Conservation (phyloP, 2,888 invertebrate species). For the Dicroscelio sp. region DNA sequence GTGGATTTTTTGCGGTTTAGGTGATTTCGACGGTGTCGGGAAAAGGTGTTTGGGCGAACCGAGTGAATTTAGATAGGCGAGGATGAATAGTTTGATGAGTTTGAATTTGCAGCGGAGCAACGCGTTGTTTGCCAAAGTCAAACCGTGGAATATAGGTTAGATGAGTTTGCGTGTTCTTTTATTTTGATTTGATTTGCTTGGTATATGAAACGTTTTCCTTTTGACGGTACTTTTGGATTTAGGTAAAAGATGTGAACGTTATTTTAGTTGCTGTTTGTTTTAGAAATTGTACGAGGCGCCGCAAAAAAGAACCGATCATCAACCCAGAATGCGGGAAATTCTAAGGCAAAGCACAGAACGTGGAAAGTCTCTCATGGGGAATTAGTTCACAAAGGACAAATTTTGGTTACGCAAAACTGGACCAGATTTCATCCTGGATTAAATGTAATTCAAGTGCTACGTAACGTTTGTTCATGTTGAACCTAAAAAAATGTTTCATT, state of each 20-base stretch:
- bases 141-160: constrained; percentile 61
- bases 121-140: constrained; percentile 42
- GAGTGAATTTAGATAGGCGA: no score
- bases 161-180: not conserved
- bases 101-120: not conserved
- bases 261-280: not conserved
- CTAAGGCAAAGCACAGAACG: constrained; percentile 95
- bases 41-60: no score
- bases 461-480: no score
- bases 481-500: no score
- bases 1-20: no score
- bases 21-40: no score
- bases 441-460: constrained; percentile 94
- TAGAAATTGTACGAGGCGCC: constrained; percentile 92
- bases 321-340: constrained; percentile 94
- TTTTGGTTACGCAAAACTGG: constrained; percentile 94
- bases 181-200: not conserved
- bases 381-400: constrained; percentile 94
- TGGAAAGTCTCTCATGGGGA: constrained; percentile 92
- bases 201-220: not conserved
- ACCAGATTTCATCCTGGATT: constrained; percentile 96
- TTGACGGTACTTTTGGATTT: not conserved
- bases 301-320: constrained; percentile 94
- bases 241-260: not conserved
- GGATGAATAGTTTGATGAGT: constrained; percentile 10